Conservation (phyloP, 23 tunicate species). For the Styela plicata region DNA sequence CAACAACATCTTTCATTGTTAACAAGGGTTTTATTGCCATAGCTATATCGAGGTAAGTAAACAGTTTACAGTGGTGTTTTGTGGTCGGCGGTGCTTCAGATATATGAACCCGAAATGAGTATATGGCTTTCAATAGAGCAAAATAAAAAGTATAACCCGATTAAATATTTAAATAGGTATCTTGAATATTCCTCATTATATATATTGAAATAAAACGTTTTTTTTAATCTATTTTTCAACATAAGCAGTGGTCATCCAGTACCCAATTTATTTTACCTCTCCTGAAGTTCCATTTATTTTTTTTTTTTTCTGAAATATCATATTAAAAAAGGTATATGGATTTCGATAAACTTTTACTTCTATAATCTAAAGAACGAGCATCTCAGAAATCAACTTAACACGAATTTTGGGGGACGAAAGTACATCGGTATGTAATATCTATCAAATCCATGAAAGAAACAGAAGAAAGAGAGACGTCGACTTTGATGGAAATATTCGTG, state of each 20-base stretch:
- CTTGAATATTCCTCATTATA: too few species aligned
- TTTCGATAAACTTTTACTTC: neutral
- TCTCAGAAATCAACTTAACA: neutral
- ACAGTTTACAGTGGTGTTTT: too few species aligned
- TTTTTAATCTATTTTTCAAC: neutral
- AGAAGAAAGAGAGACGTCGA: neutral
- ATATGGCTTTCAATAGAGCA: neutral
- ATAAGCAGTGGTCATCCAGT: neutral
- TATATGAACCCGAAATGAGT: neutral
- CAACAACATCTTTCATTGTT: neutral
- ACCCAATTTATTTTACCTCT: too few species aligned
- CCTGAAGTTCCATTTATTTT: too few species aligned
- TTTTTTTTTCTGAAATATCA: too few species aligned
- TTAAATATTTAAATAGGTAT: neutral
- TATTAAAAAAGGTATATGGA: neutral
- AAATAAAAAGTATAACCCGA: too few species aligned
- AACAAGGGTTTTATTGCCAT: neutral
- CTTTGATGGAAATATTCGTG: neutral
- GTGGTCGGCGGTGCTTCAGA: neutral
- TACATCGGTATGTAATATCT: neutral
- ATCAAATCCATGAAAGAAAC: neutral
- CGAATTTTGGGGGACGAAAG: neutral
- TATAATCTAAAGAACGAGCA: neutral
- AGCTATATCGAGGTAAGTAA: neutral
- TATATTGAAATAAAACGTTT: too few species aligned